Evolutionary conservation across 2,888 invertebrate species (phyloP), one percentile per base, ranked within the genome.

Genomic region (Lithophane leautieri): DNA sequence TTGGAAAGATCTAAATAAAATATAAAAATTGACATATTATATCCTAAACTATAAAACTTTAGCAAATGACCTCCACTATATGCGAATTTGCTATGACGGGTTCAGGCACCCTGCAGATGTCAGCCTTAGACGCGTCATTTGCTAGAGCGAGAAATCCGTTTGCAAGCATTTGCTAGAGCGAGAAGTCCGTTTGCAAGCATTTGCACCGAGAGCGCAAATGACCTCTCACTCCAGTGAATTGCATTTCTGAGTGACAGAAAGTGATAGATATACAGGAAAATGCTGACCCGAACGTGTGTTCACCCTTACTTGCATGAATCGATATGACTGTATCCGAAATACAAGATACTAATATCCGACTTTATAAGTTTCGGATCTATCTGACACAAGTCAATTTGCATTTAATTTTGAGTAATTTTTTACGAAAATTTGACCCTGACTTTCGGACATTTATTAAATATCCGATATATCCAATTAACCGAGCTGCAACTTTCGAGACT

Each of bases 371-470:
- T 40, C 34, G 28, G 22, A 28, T 47, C 19, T 12, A 28, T 65
- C 19, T 14, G 47, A 47, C 28, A 12, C 34, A 52, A 52, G 22
- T 50, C 34, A 9, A 66, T 52, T 22, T 71, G 52, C 1, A 66
- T 22, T 71, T 56, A 34, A 44, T 56, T 72, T 56, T 25, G 72
- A 70, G 11, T 1, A 11, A 4, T 40, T 25, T 42, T 44, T 73
- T 34, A 25, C 34, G 19, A 34, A 14, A 73, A 56, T 19, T 73
- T 72, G 73, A 74, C 74, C 74, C 76, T 74, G 74, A 54, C 19
- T 62, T 12, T 75, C 44, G 52, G n/a, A 75, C 19, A 75, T 75
- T 75, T 74, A 75, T 44, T 34, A 61, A 74, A 62, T 75, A 61
- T 74, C 62, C 54, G 74, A 76, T 56, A n/a, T 44, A 34, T 54